A percentile compares a stretch with the other conserved stretches of the same genome.
Conservation (phyloP, 2,797 vertebrate genomes). For the Hippopotamyrus pictus region DNA sequence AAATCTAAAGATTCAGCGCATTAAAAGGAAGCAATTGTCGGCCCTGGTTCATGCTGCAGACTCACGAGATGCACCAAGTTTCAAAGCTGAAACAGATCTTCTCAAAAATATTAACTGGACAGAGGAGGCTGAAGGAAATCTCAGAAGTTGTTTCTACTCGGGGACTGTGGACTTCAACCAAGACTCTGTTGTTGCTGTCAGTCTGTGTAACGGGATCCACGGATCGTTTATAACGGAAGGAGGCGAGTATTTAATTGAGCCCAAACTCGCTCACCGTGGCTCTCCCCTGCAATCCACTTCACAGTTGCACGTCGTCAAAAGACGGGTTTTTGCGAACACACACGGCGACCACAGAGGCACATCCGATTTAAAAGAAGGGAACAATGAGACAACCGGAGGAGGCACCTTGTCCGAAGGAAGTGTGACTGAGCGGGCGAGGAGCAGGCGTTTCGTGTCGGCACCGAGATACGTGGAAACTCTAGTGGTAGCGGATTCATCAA, state of each 20-base stretch:
- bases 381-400: conserved; percentile 22
- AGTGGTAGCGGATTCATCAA: conserved; percentile 81
- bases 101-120: conserved; percentile 34
- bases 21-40: conserved; percentile 47
- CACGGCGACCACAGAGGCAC: conserved; percentile 22
- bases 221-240: conserved; percentile 78
- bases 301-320: conserved; percentile 68
- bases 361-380: conserved; percentile 35
- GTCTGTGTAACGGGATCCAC: conserved; percentile 76
- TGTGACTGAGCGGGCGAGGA: conserved; percentile 46
- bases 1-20: conserved; percentile 62
- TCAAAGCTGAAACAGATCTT: not conserved
- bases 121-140: conserved; percentile 36
- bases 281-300: conserved; percentile 37
- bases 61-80: conserved; percentile 6
- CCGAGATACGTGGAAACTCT: conserved; percentile 87
- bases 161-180: conserved; percentile 66
- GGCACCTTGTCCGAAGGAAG: conserved; percentile 41
- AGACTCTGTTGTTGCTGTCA: conserved; percentile 74
- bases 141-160: conserved; percentile 76
- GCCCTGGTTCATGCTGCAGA: conserved; percentile 36
- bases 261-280: conserved; percentile 44
- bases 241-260: conserved; percentile 74
- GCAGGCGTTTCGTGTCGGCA: conserved; percentile 76
- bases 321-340: conserved; percentile 42